Evolutionary conservation across 1,140 invertebrate genomes (phyloP).

Genomic region (honey bee (Apis mellifera)): DNA sequence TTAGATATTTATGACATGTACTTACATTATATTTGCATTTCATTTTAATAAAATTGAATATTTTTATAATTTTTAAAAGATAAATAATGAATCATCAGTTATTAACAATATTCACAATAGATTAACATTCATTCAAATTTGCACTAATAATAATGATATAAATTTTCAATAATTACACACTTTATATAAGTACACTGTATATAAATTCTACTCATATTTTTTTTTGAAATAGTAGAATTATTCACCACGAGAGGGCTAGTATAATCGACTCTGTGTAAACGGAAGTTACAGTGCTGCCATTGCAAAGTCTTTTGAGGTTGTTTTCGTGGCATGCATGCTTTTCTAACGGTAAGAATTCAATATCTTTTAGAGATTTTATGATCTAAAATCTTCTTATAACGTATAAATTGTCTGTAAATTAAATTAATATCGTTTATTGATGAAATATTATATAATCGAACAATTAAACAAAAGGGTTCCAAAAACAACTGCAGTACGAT

Average conservation of each 20-base stretch:
- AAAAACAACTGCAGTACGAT: constrained; percentile 59
- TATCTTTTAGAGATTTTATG: constrained; percentile 13
- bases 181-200: neutral
- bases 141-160: neutral
- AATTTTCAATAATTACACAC: neutral
- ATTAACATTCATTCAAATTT: neutral
- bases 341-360: constrained; percentile 53
- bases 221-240: neutral
- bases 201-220: neutral
- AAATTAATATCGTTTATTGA: neutral
- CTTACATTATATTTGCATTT: too few relatives aligned
- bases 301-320: constrained; percentile 49
- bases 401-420: neutral
- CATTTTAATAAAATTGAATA: too few relatives aligned
- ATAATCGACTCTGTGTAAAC: neutral
- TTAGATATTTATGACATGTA: too few relatives aligned
- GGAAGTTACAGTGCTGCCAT: constrained; percentile 44
- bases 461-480: constrained; percentile 57
- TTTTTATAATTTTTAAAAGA: too few relatives aligned
- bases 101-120: neutral
- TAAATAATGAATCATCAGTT: neutral
- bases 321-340: constrained; percentile 63
- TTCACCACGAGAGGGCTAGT: constrained; percentile 10
- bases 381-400: neutral
- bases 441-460: neutral